A percentile compares a stretch with the other conserved stretches of the same genome.
phyloP scores from a whole-genome alignment of 2,797 vertebrate species.

The Pipistrellus kuhlii region DNA sequence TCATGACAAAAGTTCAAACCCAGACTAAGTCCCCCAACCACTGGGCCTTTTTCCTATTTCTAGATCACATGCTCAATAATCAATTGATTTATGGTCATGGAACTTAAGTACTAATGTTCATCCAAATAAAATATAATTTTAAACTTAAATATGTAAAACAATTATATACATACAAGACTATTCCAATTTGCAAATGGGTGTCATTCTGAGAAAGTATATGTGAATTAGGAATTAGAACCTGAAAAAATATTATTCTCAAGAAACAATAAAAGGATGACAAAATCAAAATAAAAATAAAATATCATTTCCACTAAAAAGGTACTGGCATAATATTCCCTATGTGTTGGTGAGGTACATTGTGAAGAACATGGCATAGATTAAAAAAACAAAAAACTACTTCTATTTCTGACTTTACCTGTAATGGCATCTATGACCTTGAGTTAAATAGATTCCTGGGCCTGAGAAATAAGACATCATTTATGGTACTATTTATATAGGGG shows the following conservation, averaged over 20 bases:
- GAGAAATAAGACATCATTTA: conserved; percentile 20
- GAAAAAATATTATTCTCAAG: conserved; percentile 2
- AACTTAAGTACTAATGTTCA: conserved; percentile 52
- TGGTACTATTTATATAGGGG: background rate
- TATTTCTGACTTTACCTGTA: background rate
- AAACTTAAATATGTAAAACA: background rate
- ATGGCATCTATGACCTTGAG: background rate
- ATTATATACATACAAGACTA: background rate
- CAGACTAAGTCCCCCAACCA: background rate
- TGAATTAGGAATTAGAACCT: background rate
- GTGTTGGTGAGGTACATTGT: background rate
- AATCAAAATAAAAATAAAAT: conserved; percentile 5
- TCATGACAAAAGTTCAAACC: conserved; percentile 46
- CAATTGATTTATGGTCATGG: background rate
- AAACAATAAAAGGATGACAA: background rate
- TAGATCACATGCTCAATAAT: background rate
- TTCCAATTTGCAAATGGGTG: background rate
- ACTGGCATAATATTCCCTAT: background rate
- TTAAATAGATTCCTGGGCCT: background rate
- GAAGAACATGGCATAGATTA: background rate
- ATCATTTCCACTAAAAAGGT: background rate
- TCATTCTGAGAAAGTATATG: background rate
- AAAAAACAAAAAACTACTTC: background rate
- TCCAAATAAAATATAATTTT: background rate
- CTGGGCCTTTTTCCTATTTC: background rate